These are phyloP conservation scores for Numida meleagris DNA, from an alignment of 2,113 vertebrate genomes.

Conservation along the genomic window DNA sequence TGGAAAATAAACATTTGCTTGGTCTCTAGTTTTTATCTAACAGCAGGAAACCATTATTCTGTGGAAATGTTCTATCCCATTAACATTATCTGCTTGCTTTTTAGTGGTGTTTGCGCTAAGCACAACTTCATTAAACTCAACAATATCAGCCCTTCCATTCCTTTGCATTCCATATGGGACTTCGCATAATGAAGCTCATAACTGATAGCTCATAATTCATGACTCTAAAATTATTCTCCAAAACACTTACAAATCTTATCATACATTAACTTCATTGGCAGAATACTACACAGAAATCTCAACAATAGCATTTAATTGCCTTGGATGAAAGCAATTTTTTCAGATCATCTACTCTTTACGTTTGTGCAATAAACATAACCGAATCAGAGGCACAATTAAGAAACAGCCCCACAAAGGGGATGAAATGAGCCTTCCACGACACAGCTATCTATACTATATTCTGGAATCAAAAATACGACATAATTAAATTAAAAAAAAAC, in stretches of 20 bases:
- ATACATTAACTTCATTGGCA: slow-evolving; percentile 7
- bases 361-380: slow-evolving; percentile 1
- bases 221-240: not conserved
- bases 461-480: not conserved
- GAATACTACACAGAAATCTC: not conserved
- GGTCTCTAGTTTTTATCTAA: slow-evolving; percentile 60
- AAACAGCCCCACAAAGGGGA: slow-evolving; percentile 1
- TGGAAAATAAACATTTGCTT: slow-evolving; percentile 61
- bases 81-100: slow-evolving; percentile 53
- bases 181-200: slow-evolving; percentile 13
- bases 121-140: slow-evolving; percentile 54
- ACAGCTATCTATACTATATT: not conserved
- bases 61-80: slow-evolving; percentile 47
- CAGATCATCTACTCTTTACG: not conserved
- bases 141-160: not conserved
- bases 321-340: slow-evolving; percentile 31
- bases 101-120: not conserved
- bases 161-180: not conserved
- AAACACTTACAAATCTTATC: slow-evolving; percentile 20
- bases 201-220: not conserved
- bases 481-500: not conserved
- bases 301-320: not conserved
- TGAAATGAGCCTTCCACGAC: not conserved
- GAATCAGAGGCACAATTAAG: not conserved
- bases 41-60: slow-evolving; percentile 58